Percentiles rank a stretch among this genome's conserved stretches.
phyloP scores from a whole-genome alignment of 2,113 vertebrate genomes.

The Microcebus tavaratra region DNA sequence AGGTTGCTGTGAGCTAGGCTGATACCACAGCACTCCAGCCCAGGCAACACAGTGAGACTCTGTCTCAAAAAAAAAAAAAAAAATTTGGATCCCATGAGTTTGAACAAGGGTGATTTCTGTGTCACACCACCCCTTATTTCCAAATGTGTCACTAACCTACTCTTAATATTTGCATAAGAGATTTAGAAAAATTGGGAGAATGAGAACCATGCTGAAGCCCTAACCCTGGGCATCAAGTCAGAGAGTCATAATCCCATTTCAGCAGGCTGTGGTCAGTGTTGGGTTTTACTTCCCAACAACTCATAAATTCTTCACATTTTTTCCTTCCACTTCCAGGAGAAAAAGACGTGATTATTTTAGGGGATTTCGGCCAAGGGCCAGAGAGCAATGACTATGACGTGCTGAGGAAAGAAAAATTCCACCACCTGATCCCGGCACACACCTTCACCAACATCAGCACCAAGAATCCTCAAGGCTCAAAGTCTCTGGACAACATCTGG shows the following conservation, averaged over 20 bases:
- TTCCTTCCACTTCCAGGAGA: conserved; percentile 84
- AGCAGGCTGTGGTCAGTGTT: fast-evolving
- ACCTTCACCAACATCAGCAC: conserved; percentile 98
- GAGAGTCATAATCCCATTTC: fast-evolving
- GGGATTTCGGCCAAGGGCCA: conserved; percentile 91
- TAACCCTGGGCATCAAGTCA: neutral
- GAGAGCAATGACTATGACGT: conserved; percentile 90
- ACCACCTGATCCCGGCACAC: conserved; percentile 87
- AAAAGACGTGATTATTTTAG: conserved; percentile 92
- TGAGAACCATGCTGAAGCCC: fast-evolving
- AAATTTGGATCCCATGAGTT: neutral
- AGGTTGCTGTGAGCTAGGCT: too few relatives aligned
- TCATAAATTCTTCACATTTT: neutral
- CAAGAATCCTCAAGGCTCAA: conserved; percentile 92
- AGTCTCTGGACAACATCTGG: conserved; percentile 96
- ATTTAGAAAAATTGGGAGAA: neutral
- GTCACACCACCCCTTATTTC: neutral
- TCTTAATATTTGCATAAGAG: neutral
- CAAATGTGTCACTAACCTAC: neutral
- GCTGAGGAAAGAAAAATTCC: conserved; percentile 92
- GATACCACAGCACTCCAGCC: too few relatives aligned
- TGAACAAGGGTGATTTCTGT: neutral
- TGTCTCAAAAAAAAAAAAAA: too few relatives aligned
- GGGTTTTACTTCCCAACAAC: fast-evolving
- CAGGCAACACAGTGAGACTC: too few relatives aligned